These are phyloP conservation scores for Camelus bactrianus DNA, from an alignment of 2,113 vertebrate species.

Conservation along the genomic window DNA sequence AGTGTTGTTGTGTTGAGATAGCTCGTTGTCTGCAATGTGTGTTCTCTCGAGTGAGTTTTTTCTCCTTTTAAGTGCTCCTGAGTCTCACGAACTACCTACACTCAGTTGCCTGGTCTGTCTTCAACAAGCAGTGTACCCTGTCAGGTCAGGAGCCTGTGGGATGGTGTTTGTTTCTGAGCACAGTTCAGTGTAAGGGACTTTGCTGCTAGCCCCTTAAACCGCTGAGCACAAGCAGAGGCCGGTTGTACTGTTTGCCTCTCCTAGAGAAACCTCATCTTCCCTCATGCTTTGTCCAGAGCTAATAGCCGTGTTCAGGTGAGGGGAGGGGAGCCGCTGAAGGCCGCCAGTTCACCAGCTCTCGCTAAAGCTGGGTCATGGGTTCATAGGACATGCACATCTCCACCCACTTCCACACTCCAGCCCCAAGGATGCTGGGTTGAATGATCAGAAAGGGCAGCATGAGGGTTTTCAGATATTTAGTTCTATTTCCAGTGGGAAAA, in stretches of 20 bases:
- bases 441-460: not conserved
- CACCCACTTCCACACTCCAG: accelerated
- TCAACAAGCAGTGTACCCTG: not conserved
- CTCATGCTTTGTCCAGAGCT: not conserved
- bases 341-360: not conserved
- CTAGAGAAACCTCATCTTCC: not conserved
- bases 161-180: not conserved
- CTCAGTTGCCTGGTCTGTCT: not conserved
- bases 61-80: too few species aligned
- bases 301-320: too few species aligned
- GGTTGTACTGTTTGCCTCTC: not conserved
- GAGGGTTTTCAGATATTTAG: not conserved
- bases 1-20: accelerated
- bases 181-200: not conserved
- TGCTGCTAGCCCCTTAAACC: not conserved
- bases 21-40: too few species aligned
- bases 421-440: too few species aligned
- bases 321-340: not conserved
- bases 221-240: not conserved
- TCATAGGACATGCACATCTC: not conserved
- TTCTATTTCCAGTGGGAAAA: not conserved
- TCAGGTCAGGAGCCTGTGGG: not conserved
- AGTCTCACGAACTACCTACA: not conserved
- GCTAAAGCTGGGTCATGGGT: not conserved
- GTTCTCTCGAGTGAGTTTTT: not conserved